Evolutionary conservation across 1,140 invertebrate species (phyloP), one percentile per base, ranked within the genome.

Genomic region (Zeugodacus cucurbitae): DNA sequence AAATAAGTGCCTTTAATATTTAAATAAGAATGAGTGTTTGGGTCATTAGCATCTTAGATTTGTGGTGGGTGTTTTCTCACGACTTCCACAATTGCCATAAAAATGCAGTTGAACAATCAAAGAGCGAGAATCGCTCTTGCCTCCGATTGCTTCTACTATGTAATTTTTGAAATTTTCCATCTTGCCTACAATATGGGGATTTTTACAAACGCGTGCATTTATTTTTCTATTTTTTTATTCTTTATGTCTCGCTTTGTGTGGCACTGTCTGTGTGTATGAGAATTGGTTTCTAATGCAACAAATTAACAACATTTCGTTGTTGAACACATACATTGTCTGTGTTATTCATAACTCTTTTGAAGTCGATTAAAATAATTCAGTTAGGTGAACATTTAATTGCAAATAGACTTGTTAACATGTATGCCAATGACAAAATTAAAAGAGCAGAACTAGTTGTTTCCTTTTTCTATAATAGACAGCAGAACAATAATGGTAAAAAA

Each of bases 391-490:
- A 74, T n/a, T 44, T 82, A 10, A 44, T 82, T 82, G 34, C 41
- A 48, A 82, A 82, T 82, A 54, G 48, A 59, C 44, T 59, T 86
- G 48, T 86, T 58, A 57, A 59, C 54, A 59, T 59, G 26, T 86
- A 86, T 86, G 85, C 85, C 85, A 86, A 86, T 86, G 85, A 86
- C 85, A 86, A 86, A 86, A 59, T 86, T 59, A 86, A 86, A 59
- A 34, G 85, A 86, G 29, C 85, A 86, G 54, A 86, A 86, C 85
- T 86, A n/a, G 85, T 86, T 57, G 34, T 58, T 86, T 34, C 8
- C n/a, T 17, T 34, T 34, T 14, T 48, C 14, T 57, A 29, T 58
- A 86, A 37, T 32, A 86, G 26, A 34, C 54, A 58, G 14, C 32
- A 29, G 8, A 86, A 58, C 74, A 78, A n/a, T 26, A 78, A 78